Base-by-base conservation (phyloP, 1,140 invertebrate genomes). In the Drosophila ambigua region DNA sequence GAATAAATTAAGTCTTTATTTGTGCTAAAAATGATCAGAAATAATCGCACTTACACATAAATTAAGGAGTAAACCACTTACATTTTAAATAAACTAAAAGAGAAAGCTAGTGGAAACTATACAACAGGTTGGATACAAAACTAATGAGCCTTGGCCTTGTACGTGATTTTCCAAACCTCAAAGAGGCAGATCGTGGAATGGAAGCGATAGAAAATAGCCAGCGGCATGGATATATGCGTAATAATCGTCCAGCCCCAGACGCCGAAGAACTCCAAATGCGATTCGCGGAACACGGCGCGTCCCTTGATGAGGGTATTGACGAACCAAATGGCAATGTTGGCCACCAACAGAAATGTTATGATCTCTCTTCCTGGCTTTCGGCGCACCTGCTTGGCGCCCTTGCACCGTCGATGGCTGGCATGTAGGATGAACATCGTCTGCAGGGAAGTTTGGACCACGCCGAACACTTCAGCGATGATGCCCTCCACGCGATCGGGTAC, bases 111-210 rank as follows among this genome's bases (percentile, higher is more conserved):
- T 20, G 28, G 46, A n/a, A 39, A 24, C 45, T 43, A 7, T 24
- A 20, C 35, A 24, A 43, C 15, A 13, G 16, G 2, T 5, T 28
- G 13, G 9, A 11, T 28, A n/a, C 1, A 8, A 13, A 4, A n/a
- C 72, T 80, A 91, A 58, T 91, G 90, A 5, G 87, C 62, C 68
- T 92, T 92, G 2, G 90, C 83, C 54, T 98, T 98, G 92, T 98
- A 99, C 28, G 97, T 95, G 61, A 97, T 95, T 92, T 98, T 98
- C 98, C 98, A 99, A 23, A 99, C 98, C 92, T 99, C 98, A 87
- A 98, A 98, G 0, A 99, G 93, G 90, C 98, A 99, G 55, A 99
- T 98, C 1, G 98, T 98, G 0, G 97, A 98, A 92, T 99, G 97
- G 92, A 98, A 98, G 11, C 97, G 93, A 91, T 97, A 97, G 92